phyloP scores from a whole-genome alignment of 2,797 vertebrate genomes.

The Knipowitschia caucasica region DNA sequence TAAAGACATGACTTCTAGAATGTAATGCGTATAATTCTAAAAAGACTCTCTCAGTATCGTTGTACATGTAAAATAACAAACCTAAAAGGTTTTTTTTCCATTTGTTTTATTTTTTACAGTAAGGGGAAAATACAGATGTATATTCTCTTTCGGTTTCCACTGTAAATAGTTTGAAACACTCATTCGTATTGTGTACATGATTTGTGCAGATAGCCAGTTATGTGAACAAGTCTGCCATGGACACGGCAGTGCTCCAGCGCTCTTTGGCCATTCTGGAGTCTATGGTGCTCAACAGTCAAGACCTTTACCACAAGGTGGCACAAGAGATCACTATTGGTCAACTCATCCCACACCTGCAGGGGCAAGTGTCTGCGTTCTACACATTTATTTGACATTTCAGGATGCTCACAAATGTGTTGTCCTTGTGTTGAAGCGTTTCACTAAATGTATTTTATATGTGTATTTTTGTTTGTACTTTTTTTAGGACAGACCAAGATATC shows the following conservation, averaged over 20 bases:
- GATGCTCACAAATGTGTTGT: no score
- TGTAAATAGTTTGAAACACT: background rate
- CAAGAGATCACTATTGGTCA: constrained; percentile 98
- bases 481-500: constrained; percentile 93
- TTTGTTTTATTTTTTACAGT: no score
- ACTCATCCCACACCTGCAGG: constrained; percentile 94
- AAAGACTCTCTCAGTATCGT: no score
- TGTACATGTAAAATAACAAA: no score
- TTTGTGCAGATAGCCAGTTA: constrained; percentile 87
- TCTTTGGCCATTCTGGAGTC: constrained; percentile 96
- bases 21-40: no score
- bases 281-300: constrained; percentile 97
- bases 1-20: no score
- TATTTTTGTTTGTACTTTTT: constrained; percentile 1
- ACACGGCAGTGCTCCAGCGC: constrained; percentile 90
- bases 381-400: background rate
- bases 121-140: no score
- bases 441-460: background rate
- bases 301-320: constrained; percentile 98
- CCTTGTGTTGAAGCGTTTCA: background rate
- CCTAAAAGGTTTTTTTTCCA: no score
- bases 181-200: no score
- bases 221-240: constrained; percentile 92
- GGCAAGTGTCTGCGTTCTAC: constrained; percentile 70
- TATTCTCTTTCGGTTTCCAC: no score